Percentiles rank a stretch among this genome's conserved stretches.
phyloP scores from a whole-genome alignment of 2,113 vertebrate species.

The Larimichthys polyactis region DNA sequence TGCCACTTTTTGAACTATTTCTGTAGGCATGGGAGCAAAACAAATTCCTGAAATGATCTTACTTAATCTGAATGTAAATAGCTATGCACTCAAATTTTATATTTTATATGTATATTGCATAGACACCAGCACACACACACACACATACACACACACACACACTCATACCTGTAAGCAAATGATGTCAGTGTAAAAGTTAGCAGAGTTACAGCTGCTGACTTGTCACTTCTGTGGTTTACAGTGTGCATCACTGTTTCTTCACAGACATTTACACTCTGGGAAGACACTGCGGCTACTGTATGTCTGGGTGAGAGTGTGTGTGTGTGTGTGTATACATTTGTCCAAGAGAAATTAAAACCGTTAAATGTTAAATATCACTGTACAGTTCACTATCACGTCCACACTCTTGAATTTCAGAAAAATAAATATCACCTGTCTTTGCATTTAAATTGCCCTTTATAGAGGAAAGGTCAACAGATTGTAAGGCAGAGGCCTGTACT shows the following conservation, averaged over 20 bases:
- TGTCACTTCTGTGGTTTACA: constrained; percentile 55
- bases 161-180: constrained; percentile 12
- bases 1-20: not conserved
- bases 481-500: constrained; percentile 13
- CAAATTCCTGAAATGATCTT: not conserved
- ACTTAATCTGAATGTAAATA: not conserved
- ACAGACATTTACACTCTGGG: constrained; percentile 62
- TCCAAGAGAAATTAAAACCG: constrained; percentile 29
- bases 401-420: constrained; percentile 21
- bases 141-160: not conserved
- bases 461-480: constrained; percentile 54
- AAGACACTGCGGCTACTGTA: constrained; percentile 62
- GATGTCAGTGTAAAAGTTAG: constrained; percentile 52
- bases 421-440: constrained; percentile 43
- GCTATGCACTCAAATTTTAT: no score
- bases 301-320: not conserved
- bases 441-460: constrained; percentile 40
- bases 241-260: constrained; percentile 41
- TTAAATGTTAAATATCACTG: not conserved
- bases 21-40: not conserved
- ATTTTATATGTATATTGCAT: no score
- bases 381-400: constrained; percentile 10
- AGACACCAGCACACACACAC: not conserved
- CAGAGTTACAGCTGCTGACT: constrained; percentile 30
- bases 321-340: constrained; percentile 4